Conservation (phyloP, 2,797 vertebrate species). For the Pygocentrus nattereri region DNA sequence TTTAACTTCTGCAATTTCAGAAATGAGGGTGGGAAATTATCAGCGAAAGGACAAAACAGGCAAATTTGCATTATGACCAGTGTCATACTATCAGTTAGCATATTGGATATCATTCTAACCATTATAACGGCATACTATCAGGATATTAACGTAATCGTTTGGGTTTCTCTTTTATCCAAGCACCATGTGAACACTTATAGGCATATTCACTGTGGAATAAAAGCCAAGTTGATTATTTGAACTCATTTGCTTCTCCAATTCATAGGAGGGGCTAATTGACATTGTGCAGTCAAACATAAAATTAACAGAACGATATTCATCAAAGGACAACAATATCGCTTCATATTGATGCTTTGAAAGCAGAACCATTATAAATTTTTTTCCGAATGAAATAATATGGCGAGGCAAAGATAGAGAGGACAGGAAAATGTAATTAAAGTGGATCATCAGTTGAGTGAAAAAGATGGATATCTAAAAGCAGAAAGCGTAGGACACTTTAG, state of each 20-base stretch:
- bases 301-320: conserved; percentile 51
- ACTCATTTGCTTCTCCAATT: conserved; percentile 54
- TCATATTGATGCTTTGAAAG: conserved; percentile 10
- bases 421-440: conserved; percentile 5
- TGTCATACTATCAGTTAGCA: not conserved
- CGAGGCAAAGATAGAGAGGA: not conserved
- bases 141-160: not conserved
- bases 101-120: conserved; percentile 34
- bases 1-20: not conserved
- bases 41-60: not conserved
- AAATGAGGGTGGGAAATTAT: not conserved
- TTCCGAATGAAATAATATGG: not conserved
- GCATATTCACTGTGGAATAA: conserved; percentile 31
- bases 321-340: conserved; percentile 30
- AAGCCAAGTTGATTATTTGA: conserved; percentile 49
- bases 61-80: conserved; percentile 4
- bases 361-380: not conserved
- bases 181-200: conserved; percentile 44
- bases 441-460: conserved; percentile 12
- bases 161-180: not conserved
- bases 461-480: conserved; percentile 5
- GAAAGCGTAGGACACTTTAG: not conserved
- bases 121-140: conserved; percentile 17
- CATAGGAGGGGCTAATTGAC: conserved; percentile 59
- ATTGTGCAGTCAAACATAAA: conserved; percentile 65